A percentile compares a stretch with the other conserved stretches of the same genome.
These are phyloP conservation scores for Leucophenga montana DNA, from an alignment of 2,888 invertebrate species.

Conservation along the genomic window DNA sequence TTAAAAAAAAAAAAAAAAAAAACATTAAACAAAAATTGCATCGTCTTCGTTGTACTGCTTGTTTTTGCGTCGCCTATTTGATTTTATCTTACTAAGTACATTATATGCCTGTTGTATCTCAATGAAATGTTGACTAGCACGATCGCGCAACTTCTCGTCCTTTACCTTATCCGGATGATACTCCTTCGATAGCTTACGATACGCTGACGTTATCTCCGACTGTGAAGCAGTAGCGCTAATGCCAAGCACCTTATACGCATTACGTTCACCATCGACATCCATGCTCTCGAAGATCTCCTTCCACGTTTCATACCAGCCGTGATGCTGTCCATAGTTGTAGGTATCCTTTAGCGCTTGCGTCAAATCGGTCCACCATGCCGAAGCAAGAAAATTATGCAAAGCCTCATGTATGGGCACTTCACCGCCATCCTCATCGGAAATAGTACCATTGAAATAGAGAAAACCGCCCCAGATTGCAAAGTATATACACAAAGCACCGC, in stretches of 20 bases:
- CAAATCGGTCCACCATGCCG: constrained; percentile 90
- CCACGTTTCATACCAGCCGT: constrained; percentile 93
- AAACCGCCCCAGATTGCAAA: constrained; percentile 84
- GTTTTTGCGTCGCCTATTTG: constrained; percentile 82
- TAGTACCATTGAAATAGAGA: constrained; percentile 89
- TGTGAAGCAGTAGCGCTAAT: constrained; percentile 87
- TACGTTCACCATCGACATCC: constrained; percentile 92
- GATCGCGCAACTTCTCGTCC: constrained; percentile 78
- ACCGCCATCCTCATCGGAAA: constrained; percentile 89
- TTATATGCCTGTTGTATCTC: constrained; percentile 95
- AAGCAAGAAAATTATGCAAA: constrained; percentile 89
- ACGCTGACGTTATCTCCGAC: constrained; percentile 87
- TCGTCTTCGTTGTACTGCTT: constrained; percentile 78
- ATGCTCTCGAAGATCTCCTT: constrained; percentile 87
- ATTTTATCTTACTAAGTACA: constrained; percentile 87
- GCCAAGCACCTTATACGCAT: constrained; percentile 88
- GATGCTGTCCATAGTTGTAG: constrained; percentile 84
- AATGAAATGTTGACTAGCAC: constrained; percentile 90
- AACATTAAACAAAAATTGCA: constrained; percentile 56
- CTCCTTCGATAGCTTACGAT: constrained; percentile 86
- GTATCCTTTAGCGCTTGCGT: constrained; percentile 82
- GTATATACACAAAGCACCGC: constrained; percentile 80
- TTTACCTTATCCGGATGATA: constrained; percentile 94
- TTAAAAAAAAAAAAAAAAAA: neutral
- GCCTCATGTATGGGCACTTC: constrained; percentile 92